Conservation (phyloP, 2,888 invertebrate species). For the Cephus nigrinus region DNA sequence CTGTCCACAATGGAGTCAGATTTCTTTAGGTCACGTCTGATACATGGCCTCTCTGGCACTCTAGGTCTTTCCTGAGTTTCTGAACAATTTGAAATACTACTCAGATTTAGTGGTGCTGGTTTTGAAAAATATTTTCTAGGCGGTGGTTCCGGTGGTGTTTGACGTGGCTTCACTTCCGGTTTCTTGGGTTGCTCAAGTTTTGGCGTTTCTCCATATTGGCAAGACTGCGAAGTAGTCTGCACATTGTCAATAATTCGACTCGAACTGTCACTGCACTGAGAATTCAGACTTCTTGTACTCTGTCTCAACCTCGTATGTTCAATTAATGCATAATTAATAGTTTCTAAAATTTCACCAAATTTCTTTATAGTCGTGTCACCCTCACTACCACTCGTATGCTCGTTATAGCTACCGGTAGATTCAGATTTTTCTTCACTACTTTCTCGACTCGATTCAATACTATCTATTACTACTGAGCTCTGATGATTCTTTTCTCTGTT, state of each 20-base stretch:
- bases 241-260: background rate
- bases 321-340: conserved; percentile 62
- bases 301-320: conserved; percentile 36
- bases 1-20: conserved; percentile 15
- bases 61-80: conserved; percentile 37
- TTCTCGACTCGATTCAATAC: conserved; percentile 20
- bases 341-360: conserved; percentile 55
- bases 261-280: background rate
- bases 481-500: background rate
- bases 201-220: conserved; percentile 29
- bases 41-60: conserved; percentile 35
- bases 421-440: conserved; percentile 48
- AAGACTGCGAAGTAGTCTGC: conserved; percentile 25
- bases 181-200: conserved; percentile 49
- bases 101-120: conserved; percentile 40
- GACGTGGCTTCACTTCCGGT: conserved; percentile 62
- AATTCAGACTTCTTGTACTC: background rate
- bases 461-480: background rate
- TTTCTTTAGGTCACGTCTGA: conserved; percentile 36
- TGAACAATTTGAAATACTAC: conserved; percentile 17
- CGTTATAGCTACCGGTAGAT: conserved; percentile 38
- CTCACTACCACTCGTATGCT: conserved; percentile 37
- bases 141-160: conserved; percentile 66
- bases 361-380: conserved; percentile 34
- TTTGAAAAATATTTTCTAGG: conserved; percentile 66